Evolutionary conservation across 2,113 vertebrate species (phyloP), one percentile per base, ranked within the genome.

Genomic region (Trematocara marginatum): DNA sequence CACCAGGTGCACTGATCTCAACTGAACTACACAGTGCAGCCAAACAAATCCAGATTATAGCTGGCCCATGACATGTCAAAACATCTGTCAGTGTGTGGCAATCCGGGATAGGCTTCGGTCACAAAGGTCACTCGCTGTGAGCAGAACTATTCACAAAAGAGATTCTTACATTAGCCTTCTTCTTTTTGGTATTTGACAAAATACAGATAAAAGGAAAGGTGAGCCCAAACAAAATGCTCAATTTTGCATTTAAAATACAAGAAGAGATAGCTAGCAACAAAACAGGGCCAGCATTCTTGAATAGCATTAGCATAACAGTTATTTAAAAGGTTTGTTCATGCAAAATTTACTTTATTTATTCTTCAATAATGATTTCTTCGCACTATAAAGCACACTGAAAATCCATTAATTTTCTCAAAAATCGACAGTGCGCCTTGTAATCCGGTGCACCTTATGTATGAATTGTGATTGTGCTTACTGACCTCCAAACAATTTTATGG

Each of bases 61-160:
- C 84, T 91, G 82, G 93, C 90, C 92, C 84, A 69, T n/a, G 74
- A 86, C 85, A 90, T 86, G 93, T 94, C 93, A 94, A 93, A 95
- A 94, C 90, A 94, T 92, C 93, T 92, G 88, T 94, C 93, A 93
- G 79, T 93, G 88, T 80, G 76, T 15, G 42, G 66, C 57, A 80
- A 93, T 93, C 80, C 88, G 38, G 85, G 80, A 83, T 69, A 74
- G n/a, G 53, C 81, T 78, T 88, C 88, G 87, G 87, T 78, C 79
- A 69, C 45, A 81, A 56, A 87, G 85, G 64, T 88, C 80, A 78
- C 54, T 64, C 20, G 4, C 26, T 18, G 6, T 5, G 9, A 76
- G 71, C 45, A 1, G 16, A 80, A 18, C 42, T 31, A 51, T 76
- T 87, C 35, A 84, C 53, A 45, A 79, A 89, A 54, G 66, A 47